Base-by-base conservation (phyloP, 2,888 invertebrate species). In the Polyommatus iphigenia region DNA sequence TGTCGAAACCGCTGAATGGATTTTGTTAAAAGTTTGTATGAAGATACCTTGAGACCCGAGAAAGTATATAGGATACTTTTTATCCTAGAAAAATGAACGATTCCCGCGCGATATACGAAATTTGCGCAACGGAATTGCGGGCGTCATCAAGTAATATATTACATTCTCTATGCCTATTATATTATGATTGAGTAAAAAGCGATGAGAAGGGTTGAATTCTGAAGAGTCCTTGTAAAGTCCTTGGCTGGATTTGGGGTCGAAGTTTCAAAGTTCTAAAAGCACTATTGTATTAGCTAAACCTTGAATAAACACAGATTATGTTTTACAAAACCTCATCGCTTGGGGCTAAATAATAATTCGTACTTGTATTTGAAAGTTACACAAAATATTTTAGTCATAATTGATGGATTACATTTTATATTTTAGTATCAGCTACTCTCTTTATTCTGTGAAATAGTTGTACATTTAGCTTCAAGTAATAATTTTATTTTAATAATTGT, bases 231-330 rank as follows among this genome's bases (percentile, higher is more conserved):
- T 62, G 20, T 67, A 24, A 62, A 10, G 67, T 32, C 67, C 67
- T 67, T 67, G 32, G 67, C 1, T 18, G 7, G 15, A 29, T 67
- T 67, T 29, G 29, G 67, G 67, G 67, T 67, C 67, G 29, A 32
- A 67, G 67, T 67, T 67, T 67, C 67, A 67, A 67, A 67, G 67
- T 67, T 6, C 59, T 67, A 67, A 67, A 29, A 67, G 29, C 67
- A 62, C 62, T 62, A 24, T 62, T 62, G 62, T 62, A 62, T 62
- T 62, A 24, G 24, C n/a, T 13, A 13, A 24, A 67, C 29, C 67
- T 32, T 67, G 7, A 29, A 67, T 67, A 32, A 67, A 67, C 29
- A 67, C 29, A 15, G 67, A 67, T 67, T 67, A 29, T 67, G 29
- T 67, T 29, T 32, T 3, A 32, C 67, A 67, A 32, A 29, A 18